Evolutionary conservation across 2,888 invertebrate genomes (phyloP), one percentile per base, ranked within the genome.

Genomic region (Philaethria dido): DNA sequence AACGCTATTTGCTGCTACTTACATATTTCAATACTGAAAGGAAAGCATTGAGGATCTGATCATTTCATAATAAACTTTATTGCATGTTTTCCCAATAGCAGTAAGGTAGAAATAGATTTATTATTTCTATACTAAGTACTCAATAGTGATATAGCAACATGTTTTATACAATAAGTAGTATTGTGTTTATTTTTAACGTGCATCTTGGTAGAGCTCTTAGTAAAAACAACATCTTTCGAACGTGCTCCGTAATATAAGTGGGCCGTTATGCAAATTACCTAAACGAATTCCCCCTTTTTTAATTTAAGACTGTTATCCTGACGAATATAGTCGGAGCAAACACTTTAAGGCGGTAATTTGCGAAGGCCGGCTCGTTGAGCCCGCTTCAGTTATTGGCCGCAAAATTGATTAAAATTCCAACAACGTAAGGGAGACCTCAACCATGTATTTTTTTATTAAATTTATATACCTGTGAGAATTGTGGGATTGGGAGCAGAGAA

Each of bases 321-420:
- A 84, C 80, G 83, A 84, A 83, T 85, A 80, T 78, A 82, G 81
- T 81, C 79, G 70, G 70, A 73, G 79, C 75, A 78, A 83, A 82
- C 79, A 81, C 74, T 85, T 83, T 77, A 81, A 84, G 81, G 82
- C 81, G 82, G 85, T 86, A 88, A 89, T 88, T 88, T 86, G 86
- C 75, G 81, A 86, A 83, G 80, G 79, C 78, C 75, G 78, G 74
- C 78, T 78, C 81, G 82, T 80, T 78, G 78, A 77, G 80, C 70
- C 74, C 76, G 77, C 80, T 78, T 72, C 83, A 81, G 83, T 84
- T 86, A 89, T 88, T 86, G 88, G 85, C 86, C 89, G 78, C 87
- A 86, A 85, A 87, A 87, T 88, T 90, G 88, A 90, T 89, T 90
- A 88, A 89, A 89, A 90, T 90, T 89, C 88, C 81, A 74, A 78